A percentile compares a stretch with the other conserved stretches of the same genome.
These are phyloP conservation scores for Linnaemya tessellans DNA, from an alignment of 2,888 invertebrate genomes.

Conservation along the genomic window DNA sequence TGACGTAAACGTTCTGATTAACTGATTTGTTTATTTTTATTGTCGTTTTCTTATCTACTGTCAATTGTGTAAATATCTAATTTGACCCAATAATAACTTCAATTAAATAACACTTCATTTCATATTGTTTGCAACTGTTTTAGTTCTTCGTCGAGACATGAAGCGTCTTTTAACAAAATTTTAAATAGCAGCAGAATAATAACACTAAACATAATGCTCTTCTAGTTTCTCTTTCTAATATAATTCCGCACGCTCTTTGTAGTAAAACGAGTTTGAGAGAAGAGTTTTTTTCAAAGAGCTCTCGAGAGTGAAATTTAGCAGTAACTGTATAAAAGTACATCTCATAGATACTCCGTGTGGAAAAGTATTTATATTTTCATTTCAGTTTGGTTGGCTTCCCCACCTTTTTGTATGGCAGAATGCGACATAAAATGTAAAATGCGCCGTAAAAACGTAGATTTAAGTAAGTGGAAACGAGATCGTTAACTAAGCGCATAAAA, in stretches of 20 bases:
- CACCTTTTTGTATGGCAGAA: constrained; percentile 77
- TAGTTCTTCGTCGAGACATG: neutral
- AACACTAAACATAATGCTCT: neutral
- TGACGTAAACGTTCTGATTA: constrained; percentile 13
- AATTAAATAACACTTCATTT: constrained; percentile 69
- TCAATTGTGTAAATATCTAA: constrained; percentile 41
- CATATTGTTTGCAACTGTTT: constrained; percentile 58
- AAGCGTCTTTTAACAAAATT: neutral
- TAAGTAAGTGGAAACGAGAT: constrained; percentile 84
- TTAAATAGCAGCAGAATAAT: neutral
- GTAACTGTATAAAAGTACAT: constrained; percentile 8
- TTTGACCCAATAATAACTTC: constrained; percentile 62
- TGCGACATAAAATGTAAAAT: constrained; percentile 84
- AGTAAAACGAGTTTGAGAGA: neutral
- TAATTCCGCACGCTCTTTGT: constrained; percentile 10
- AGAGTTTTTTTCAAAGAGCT: neutral
- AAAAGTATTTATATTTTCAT: neutral
- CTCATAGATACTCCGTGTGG: constrained; percentile 3
- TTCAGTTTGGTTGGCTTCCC: constrained; percentile 40
- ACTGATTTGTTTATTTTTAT: constrained; percentile 1
- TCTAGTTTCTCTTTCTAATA: constrained; percentile 3
- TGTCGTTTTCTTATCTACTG: constrained; percentile 22
- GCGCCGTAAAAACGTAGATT: constrained; percentile 83
- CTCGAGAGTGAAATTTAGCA: constrained; percentile 12
- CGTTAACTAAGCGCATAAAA: constrained; percentile 83